Evolutionary conservation across 1,140 invertebrate species (phyloP), one percentile per base, ranked within the genome.

Genomic region (Agraylea sexmaculata): DNA sequence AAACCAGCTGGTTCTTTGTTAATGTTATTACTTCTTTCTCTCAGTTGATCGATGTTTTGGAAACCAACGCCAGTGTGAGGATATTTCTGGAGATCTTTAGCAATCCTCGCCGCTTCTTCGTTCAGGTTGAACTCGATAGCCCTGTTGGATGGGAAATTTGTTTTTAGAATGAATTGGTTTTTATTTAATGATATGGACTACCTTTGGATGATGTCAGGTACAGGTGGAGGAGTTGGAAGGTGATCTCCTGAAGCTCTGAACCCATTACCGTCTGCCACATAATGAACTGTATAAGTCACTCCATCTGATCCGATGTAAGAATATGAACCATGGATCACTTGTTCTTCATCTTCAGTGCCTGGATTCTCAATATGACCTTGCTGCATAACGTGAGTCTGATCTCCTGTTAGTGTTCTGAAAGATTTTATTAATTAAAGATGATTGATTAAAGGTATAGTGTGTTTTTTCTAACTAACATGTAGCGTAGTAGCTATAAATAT

Each of bases 321-420:
- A 56, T 75, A 77, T 10, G 69, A 70, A 32, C 74, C 75, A 51
- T 69, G 66, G n/a, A 73, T 71, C 8, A 68, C 60, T 53, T 69
- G 65, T 35, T 69, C 64, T 51, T 67, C 64, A 43, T 70, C 60
- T 15, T 68, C 66, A 40, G 58, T 60, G 21, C 70, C 71, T 20
- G 58, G 53, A 49, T 71, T 70, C 52, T 67, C 67, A 51, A 72
- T 62, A 47, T 64, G 64, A 45, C 69, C 70, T 37, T 65, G 59
- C 54, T 68, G 66, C 36, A 64, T 60, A 42, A 66, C 62, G 56
- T 66, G 64, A 13, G 63, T 68, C 46, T 67, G 64, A 50, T 68
- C 66, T 16, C 61, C 66, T 28, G 63, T 64, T 41, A 68, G 45
- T 16, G 63, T 64, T 50, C 64, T 68, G 46, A 40, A 58, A 58